These are phyloP conservation scores for Drosophila bifasciata DNA, from an alignment of 1,140 invertebrate genomes.

Conservation along the genomic window DNA sequence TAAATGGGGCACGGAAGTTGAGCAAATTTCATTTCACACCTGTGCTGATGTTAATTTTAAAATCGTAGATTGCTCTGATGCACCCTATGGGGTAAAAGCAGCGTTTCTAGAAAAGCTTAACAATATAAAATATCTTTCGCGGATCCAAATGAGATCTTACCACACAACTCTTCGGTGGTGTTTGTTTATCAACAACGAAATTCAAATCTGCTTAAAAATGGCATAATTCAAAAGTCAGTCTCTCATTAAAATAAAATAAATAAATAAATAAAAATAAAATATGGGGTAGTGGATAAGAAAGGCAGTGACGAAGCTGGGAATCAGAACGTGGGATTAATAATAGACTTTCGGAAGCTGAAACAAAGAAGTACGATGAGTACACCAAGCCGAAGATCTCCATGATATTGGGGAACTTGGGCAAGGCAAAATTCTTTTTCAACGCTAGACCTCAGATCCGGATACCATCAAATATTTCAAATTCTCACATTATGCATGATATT, in stretches of 20 bases:
- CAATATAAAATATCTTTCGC: slow-evolving; percentile 9
- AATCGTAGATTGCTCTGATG: slow-evolving; percentile 13
- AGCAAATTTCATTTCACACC: slow-evolving; percentile 12
- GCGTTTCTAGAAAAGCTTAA: slow-evolving; percentile 4
- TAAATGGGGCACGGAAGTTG: slow-evolving; percentile 6
- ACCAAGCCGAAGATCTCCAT: slow-evolving; percentile 10
- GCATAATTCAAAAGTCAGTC: neutral
- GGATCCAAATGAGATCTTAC: slow-evolving; percentile 9
- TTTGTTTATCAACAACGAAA: slow-evolving; percentile 12
- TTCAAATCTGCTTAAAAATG: too few relatives aligned
- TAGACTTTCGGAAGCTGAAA: slow-evolving; percentile 15
- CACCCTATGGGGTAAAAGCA: neutral
- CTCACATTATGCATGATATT: too few relatives aligned
- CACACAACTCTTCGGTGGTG: slow-evolving; percentile 5
- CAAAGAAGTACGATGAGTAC: slow-evolving; percentile 1
- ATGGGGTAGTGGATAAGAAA: slow-evolving; percentile 6
- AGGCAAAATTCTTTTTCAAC: slow-evolving; percentile 18
- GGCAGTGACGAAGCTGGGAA: slow-evolving; percentile 10
- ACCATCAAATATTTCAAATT: slow-evolving; percentile 21
- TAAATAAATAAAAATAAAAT: too few relatives aligned
- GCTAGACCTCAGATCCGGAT: slow-evolving; percentile 19
- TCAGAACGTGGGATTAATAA: slow-evolving; percentile 11
- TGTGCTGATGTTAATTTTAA: slow-evolving; percentile 15
- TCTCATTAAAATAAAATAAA: slow-evolving; percentile 12
- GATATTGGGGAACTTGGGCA: slow-evolving; percentile 14